These are phyloP conservation scores for Pterocles burchelli DNA, from an alignment of 2,113 vertebrate species.

Conservation along the genomic window DNA sequence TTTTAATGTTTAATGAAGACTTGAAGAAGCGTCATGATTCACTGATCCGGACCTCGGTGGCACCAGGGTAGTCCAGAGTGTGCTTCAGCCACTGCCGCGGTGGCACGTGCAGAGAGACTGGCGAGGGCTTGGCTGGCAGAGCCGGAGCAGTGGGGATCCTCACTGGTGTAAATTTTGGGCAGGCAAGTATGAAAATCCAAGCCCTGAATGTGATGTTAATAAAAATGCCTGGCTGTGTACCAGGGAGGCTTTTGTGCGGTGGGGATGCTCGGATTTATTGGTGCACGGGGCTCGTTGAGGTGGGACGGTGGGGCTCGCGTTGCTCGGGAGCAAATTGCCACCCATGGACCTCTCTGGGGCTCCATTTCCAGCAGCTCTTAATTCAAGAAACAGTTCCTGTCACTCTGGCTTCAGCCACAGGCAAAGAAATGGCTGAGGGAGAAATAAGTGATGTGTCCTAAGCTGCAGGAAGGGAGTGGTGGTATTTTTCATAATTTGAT, in stretches of 20 bases:
- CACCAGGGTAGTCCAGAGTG: background rate
- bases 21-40: background rate
- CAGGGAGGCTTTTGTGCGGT: background rate
- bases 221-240: background rate
- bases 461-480: background rate
- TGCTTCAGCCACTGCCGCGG: background rate
- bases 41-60: background rate
- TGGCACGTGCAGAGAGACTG: fast-evolving
- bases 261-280: background rate
- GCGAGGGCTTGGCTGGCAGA: background rate
- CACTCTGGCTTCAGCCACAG: background rate
- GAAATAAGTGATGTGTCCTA: background rate
- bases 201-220: background rate
- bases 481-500: slow-evolving; percentile 52
- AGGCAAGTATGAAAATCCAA: background rate
- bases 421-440: background rate
- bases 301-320: background rate
- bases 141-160: background rate
- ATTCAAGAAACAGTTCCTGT: slow-evolving; percentile 23
- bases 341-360: background rate
- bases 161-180: background rate
- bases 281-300: fast-evolving
- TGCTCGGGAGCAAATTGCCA: background rate
- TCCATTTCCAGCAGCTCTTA: slow-evolving; percentile 20
- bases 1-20: background rate